These are phyloP conservation scores for Ophioninae sp. DNA, from an alignment of 2,888 invertebrate species.

Conservation along the genomic window DNA sequence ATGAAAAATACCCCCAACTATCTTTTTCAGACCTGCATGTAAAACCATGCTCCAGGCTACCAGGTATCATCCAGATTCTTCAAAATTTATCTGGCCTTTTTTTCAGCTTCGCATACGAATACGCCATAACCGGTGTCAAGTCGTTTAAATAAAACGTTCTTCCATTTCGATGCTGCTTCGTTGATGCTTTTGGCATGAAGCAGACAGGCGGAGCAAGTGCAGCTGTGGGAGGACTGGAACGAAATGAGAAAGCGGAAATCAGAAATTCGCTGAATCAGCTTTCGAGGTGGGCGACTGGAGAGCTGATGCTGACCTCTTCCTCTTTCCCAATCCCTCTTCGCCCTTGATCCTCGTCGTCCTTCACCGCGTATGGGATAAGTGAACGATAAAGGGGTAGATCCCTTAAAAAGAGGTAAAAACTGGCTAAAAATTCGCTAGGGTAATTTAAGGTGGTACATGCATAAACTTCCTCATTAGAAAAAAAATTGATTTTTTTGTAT, in stretches of 20 bases:
- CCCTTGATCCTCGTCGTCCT: slow-evolving; percentile 22
- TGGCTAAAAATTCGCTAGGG: too few relatives aligned
- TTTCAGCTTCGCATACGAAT: background rate
- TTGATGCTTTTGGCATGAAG: slow-evolving; percentile 51
- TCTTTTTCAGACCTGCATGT: too few relatives aligned
- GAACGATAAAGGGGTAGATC: slow-evolving; percentile 36
- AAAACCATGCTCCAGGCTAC: too few relatives aligned
- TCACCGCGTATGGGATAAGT: slow-evolving; percentile 28
- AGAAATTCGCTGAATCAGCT: slow-evolving; percentile 61
- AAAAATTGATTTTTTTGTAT: too few relatives aligned
- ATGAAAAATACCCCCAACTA: too few relatives aligned
- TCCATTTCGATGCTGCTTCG: slow-evolving; percentile 28
- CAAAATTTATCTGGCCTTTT: background rate
- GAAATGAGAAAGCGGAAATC: slow-evolving; percentile 35
- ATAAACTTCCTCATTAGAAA: too few relatives aligned
- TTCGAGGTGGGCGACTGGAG: slow-evolving; percentile 49
- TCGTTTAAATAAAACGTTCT: background rate
- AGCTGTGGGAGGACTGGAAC: background rate
- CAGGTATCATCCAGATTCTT: too few relatives aligned
- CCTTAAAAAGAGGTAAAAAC: too few relatives aligned
- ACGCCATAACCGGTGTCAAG: background rate
- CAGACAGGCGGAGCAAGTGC: slow-evolving; percentile 3
- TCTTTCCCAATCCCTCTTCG: slow-evolving; percentile 13
- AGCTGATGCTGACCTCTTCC: slow-evolving; percentile 52
- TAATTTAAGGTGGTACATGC: too few relatives aligned